phyloP scores from a whole-genome alignment of 1,140 invertebrate genomes.

The Tribolium madens region DNA sequence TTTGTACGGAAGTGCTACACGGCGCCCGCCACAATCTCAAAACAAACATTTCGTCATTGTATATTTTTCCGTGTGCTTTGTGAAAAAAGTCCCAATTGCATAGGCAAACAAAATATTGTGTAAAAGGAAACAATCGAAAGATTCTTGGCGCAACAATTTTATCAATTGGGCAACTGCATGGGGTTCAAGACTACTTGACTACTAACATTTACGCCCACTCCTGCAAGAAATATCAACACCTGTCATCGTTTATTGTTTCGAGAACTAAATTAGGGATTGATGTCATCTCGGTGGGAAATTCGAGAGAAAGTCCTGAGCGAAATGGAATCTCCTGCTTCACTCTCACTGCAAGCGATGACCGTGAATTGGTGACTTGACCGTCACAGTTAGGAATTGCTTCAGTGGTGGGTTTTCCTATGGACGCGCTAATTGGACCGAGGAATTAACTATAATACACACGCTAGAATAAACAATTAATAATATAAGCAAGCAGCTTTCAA shows the following conservation, averaged over 20 bases:
- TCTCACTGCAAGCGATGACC: slow-evolving; percentile 10
- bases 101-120: slow-evolving; percentile 3
- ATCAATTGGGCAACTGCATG: slow-evolving; percentile 5
- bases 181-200: slow-evolving; percentile 16
- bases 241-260: slow-evolving; percentile 8
- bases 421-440: neutral
- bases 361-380: slow-evolving; percentile 9
- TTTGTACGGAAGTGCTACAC: neutral
- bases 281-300: slow-evolving; percentile 13
- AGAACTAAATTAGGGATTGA: slow-evolving; percentile 19
- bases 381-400: neutral
- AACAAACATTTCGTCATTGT: slow-evolving; percentile 8
- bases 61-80: slow-evolving; percentile 1
- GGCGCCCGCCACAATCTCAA: neutral
- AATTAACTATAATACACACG: too few relatives aligned
- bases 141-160: slow-evolving; percentile 1
- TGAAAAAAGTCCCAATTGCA: neutral
- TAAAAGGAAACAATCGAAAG: slow-evolving; percentile 3
- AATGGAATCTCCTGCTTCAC: neutral
- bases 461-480: too few relatives aligned
- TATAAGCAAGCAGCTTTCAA: too few relatives aligned
- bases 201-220: slow-evolving; percentile 18
- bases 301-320: slow-evolving; percentile 1
- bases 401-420: neutral
- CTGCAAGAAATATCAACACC: slow-evolving; percentile 4